A percentile compares a stretch with the other conserved stretches of the same genome.
phyloP scores from a whole-genome alignment of 2,888 invertebrate species.

The Argynnis bischoffii region DNA sequence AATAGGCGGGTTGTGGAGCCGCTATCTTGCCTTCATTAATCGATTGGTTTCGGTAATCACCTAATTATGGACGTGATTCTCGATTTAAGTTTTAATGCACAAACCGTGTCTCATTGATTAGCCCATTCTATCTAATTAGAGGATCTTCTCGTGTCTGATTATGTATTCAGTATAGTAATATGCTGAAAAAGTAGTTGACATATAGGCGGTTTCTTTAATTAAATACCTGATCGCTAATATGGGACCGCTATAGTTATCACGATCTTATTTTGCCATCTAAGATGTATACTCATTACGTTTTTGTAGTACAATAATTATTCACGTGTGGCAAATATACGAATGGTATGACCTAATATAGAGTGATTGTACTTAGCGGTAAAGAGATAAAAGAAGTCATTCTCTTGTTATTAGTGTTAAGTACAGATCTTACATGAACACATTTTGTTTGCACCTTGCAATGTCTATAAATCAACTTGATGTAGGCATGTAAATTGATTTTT shows the following conservation, averaged over 20 bases:
- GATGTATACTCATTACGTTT: background rate
- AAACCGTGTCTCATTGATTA: slow-evolving; percentile 77
- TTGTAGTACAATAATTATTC: background rate
- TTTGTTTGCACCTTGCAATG: slow-evolving; percentile 4
- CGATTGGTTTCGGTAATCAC: slow-evolving; percentile 82
- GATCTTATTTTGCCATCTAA: slow-evolving; percentile 5
- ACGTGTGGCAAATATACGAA: slow-evolving; percentile 1
- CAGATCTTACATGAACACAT: background rate
- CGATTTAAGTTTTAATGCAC: slow-evolving; percentile 77
- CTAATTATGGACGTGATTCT: slow-evolving; percentile 78
- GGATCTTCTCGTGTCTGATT: slow-evolving; percentile 48
- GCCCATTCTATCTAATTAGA: slow-evolving; percentile 72
- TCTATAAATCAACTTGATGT: background rate
- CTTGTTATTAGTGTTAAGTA: background rate
- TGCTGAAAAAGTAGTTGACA: slow-evolving; percentile 46
- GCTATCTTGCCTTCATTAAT: slow-evolving; percentile 80
- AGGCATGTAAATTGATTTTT: background rate
- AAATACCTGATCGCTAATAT: slow-evolving; percentile 24
- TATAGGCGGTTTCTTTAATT: slow-evolving; percentile 21
- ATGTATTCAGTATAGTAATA: slow-evolving; percentile 52
- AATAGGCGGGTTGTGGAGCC: slow-evolving; percentile 72
- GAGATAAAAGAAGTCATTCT: background rate
- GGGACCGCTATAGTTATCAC: slow-evolving; percentile 1
- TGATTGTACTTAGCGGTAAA: background rate
- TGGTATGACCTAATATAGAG: slow-evolving; percentile 7